These are phyloP conservation scores for Chelonus insularis DNA, from an alignment of 1,140 invertebrate species.

Conservation along the genomic window DNA sequence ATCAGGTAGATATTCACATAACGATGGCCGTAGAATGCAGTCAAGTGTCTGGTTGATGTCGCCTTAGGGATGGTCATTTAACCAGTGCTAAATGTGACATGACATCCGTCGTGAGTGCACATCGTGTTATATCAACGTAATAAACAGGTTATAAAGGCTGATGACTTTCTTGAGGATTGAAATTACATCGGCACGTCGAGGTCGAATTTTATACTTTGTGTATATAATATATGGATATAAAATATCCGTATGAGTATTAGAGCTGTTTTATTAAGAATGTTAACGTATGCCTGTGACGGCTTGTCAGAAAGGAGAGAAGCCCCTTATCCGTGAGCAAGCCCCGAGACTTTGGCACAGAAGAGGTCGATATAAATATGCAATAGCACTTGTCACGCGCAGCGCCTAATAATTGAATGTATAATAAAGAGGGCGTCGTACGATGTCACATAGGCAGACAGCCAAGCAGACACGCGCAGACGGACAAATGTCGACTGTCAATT, in stretches of 20 bases:
- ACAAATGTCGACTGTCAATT: conserved; percentile 56
- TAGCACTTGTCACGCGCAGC: conserved; percentile 56
- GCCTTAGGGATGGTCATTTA: neutral
- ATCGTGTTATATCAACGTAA: neutral
- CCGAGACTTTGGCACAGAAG: conserved; percentile 3
- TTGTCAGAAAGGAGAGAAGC: conserved; percentile 40
- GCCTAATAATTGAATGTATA: conserved; percentile 61
- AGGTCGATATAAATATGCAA: conserved; percentile 58
- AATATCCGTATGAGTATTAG: neutral
- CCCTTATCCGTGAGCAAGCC: neutral
- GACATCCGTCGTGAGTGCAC: neutral
- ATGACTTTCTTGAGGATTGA: neutral
- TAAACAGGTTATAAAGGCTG: neutral
- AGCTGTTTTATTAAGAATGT: conserved; percentile 38
- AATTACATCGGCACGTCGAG: neutral
- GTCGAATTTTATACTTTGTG: neutral
- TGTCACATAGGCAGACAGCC: conserved; percentile 52
- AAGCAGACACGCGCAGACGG: conserved; percentile 28
- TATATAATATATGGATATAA: neutral
- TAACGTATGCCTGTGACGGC: conserved; percentile 52
- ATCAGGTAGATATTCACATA: neutral
- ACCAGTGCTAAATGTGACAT: neutral
- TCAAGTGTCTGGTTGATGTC: neutral
- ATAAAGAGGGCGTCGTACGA: conserved; percentile 57
- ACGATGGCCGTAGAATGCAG: neutral